Evolutionary conservation across 2,888 invertebrate genomes (phyloP), one percentile per base, ranked within the genome.

Genomic region (Chaitophorus viminalis): DNA sequence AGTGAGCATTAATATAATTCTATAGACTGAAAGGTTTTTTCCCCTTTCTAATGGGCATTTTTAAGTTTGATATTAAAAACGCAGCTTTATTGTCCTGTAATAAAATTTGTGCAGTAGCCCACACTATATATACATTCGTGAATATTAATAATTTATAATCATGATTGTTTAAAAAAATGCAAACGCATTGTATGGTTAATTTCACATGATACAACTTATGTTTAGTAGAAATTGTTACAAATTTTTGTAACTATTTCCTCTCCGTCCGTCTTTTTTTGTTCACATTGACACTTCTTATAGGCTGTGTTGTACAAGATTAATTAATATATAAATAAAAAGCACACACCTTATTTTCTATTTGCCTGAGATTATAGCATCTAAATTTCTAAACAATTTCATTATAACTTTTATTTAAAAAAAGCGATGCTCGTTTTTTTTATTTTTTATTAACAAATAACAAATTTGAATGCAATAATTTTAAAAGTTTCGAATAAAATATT

Each of bases 1-100:
- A 54, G 29, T 21, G 36, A 82, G 36, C 33, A 82, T 82, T 72
- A 72, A 46, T 46, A 46, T 46, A 82, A 74, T 82, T 36, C 54
- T 21, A 52, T 72, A 11, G 72, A 18, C 60, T 3, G 52, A 72
- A 82, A 72, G 31, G 54, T 54, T 36, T 3, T 31, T 77, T 54
- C 18, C 25, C 25, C 21, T 33, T 31, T 54, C n/a, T 65, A 65
- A 68, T 29, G n/a, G 29, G 29, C 31, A n/a, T 36, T 60, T 78
- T 60, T 29, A 29, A 68, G 18, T 52, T 52, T 82, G 33, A 36
- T 36, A 9, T n/a, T 25, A 18, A 74, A 82, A 82, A 36, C 25
- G 31, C 0, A 29, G 72, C 36, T 72, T 72, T 33, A 31, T 29
- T 52, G 52, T 18, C 52, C 52, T 9, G 5, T 76, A 52, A 60